These are phyloP conservation scores for Pholis gunnellus DNA, from an alignment of 2,113 vertebrate genomes.

Conservation along the genomic window DNA sequence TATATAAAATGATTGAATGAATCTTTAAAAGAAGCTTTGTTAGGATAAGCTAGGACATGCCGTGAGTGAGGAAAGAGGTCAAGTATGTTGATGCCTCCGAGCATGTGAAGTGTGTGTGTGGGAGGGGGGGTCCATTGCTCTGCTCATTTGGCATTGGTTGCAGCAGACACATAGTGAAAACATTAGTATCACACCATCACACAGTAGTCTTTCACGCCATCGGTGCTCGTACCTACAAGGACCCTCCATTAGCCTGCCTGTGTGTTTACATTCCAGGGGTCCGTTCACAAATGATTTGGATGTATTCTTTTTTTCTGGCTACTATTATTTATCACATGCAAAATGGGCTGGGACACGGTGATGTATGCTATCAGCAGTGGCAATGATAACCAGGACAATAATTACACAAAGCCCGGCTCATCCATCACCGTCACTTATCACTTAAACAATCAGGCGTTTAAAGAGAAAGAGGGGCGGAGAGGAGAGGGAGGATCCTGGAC, in stretches of 20 bases:
- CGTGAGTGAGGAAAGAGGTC: slow-evolving; percentile 12
- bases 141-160: slow-evolving; percentile 25
- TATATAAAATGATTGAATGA: slow-evolving; percentile 46
- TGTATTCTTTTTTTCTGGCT: slow-evolving; percentile 56
- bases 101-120: background rate
- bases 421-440: slow-evolving; percentile 85
- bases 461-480: slow-evolving; percentile 55
- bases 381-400: slow-evolving; percentile 85
- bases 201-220: slow-evolving; percentile 31
- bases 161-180: slow-evolving; percentile 19
- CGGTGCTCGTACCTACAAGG: slow-evolving; percentile 37
- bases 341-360: slow-evolving; percentile 78
- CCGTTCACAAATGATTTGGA: slow-evolving; percentile 68
- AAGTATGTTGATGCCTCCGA: slow-evolving; percentile 6
- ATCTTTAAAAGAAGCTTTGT: slow-evolving; percentile 40
- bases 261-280: slow-evolving; percentile 74
- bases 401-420: slow-evolving; percentile 82
- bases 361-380: slow-evolving; percentile 81
- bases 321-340: slow-evolving; percentile 83
- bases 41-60: slow-evolving; percentile 49
- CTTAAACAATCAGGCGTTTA: slow-evolving; percentile 77
- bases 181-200: slow-evolving; percentile 13
- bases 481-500: slow-evolving; percentile 59
- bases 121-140: background rate
- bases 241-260: slow-evolving; percentile 71